Conservation (phyloP, 1,140 invertebrate species). For the Batillaria attramentaria region DNA sequence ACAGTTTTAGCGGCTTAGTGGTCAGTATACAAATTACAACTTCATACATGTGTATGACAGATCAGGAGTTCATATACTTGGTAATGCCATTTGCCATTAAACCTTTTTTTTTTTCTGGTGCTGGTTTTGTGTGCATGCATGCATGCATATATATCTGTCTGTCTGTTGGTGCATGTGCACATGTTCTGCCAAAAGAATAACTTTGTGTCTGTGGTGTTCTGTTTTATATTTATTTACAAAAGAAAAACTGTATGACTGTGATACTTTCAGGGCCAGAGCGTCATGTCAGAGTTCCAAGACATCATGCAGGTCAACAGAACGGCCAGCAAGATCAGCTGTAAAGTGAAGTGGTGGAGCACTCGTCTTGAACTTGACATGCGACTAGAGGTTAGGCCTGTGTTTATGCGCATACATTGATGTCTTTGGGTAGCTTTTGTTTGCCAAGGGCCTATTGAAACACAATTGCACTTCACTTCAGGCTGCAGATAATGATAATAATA, state of each 20-base stretch:
- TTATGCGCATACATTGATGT: no score
- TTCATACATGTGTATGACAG: no score
- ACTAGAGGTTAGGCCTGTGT: background rate
- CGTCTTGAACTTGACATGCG: background rate
- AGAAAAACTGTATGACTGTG: no score
- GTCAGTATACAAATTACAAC: conserved; percentile 30
- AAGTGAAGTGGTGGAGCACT: background rate
- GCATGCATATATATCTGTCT: background rate
- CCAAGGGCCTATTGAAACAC: no score
- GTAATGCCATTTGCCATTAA: background rate
- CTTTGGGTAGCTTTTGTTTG: no score
- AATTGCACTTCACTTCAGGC: no score
- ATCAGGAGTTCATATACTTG: no score
- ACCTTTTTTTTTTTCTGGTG: background rate
- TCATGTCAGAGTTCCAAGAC: background rate
- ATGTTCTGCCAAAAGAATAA: no score
- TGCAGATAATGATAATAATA: no score
- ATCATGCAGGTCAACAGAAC: conserved; percentile 5
- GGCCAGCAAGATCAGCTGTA: background rate
- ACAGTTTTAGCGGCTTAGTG: conserved; percentile 41
- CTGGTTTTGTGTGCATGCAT: background rate
- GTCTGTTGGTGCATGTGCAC: background rate
- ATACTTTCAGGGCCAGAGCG: background rate
- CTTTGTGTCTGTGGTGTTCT: no score
- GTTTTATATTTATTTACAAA: no score